A percentile compares a stretch with the other conserved stretches of the same genome.
These are phyloP conservation scores for Pseudonaja textilis DNA, from an alignment of 2,113 vertebrate genomes.

Conservation along the genomic window DNA sequence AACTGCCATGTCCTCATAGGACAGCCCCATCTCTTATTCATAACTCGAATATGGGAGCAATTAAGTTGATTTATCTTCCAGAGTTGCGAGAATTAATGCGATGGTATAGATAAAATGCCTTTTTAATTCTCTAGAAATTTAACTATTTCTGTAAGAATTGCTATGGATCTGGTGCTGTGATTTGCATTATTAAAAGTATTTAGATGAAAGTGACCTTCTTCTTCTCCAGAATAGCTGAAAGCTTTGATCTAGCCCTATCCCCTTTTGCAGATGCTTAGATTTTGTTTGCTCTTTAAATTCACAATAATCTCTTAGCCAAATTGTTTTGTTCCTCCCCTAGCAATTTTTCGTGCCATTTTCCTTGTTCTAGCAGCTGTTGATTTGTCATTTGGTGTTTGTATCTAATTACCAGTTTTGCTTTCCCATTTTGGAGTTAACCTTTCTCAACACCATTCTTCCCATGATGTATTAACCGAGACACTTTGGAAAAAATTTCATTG, in stretches of 20 bases:
- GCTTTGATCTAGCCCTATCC: background rate
- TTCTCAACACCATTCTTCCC: slow-evolving; percentile 26
- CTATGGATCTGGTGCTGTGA: background rate
- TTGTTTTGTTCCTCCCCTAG: slow-evolving; percentile 17
- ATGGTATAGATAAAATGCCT: background rate
- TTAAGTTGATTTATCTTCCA: background rate
- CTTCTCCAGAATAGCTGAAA: background rate
- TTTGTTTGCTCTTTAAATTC: slow-evolving; percentile 35
- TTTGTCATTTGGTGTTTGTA: slow-evolving; percentile 38
- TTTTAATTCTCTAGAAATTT: background rate
- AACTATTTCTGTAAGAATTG: background rate
- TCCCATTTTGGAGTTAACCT: slow-evolving; percentile 15
- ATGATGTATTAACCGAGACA: slow-evolving; percentile 25
- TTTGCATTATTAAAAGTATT: slow-evolving; percentile 6
- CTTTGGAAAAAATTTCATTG: slow-evolving; percentile 47
- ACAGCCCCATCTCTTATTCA: background rate
- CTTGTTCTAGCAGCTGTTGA: slow-evolving; percentile 52
- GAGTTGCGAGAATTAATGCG: background rate
- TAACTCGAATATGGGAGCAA: background rate
- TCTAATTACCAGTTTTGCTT: slow-evolving; percentile 44
- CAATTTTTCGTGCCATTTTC: slow-evolving; percentile 25
- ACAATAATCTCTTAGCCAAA: slow-evolving; percentile 29
- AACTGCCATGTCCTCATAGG: background rate
- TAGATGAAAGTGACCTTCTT: slow-evolving; percentile 19
- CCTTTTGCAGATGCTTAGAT: slow-evolving; percentile 34